Conservation (phyloP, 2,888 invertebrate genomes). For the Oxytorus armatus region DNA sequence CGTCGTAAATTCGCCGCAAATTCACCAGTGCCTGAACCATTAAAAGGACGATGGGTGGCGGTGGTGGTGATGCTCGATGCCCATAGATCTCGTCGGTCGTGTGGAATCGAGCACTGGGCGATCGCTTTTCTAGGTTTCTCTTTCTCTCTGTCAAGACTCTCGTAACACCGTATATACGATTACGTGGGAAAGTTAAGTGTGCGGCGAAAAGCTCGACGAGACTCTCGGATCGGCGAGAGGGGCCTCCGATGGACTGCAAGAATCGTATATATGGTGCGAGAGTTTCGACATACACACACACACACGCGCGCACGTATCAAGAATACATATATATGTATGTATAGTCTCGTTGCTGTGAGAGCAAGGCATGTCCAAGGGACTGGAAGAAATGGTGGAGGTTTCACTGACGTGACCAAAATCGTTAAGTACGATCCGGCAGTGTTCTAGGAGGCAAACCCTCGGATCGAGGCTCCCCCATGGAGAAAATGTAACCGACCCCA, state of each 20-base stretch:
- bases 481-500: conserved; percentile 61
- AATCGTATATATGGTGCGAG: conserved; percentile 36
- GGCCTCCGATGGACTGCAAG: conserved; percentile 40
- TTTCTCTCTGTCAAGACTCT: conserved; percentile 34
- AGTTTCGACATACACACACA: conserved; percentile 24
- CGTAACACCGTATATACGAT: conserved; percentile 45
- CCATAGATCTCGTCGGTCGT: conserved; percentile 49
- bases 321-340: conserved; percentile 4
- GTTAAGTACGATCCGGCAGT: conserved; percentile 54
- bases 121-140: conserved; percentile 43
- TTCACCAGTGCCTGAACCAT: conserved; percentile 49
- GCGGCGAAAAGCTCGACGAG: conserved; percentile 48
- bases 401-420: conserved; percentile 70
- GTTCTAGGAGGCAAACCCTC: conserved; percentile 23
- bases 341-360: conserved; percentile 34
- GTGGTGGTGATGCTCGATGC: conserved; percentile 40
- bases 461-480: conserved; percentile 39
- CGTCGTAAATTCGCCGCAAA: conserved; percentile 46
- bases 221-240: conserved; percentile 42
- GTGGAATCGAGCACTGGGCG: conserved; percentile 18
- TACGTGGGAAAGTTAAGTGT: conserved; percentile 67
- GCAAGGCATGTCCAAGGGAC: conserved; percentile 30
- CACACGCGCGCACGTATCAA: neutral
- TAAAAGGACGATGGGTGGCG: conserved; percentile 49
- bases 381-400: conserved; percentile 59